These are phyloP conservation scores for Entomobrya proxima DNA, from an alignment of 2,888 invertebrate species.

Conservation along the genomic window DNA sequence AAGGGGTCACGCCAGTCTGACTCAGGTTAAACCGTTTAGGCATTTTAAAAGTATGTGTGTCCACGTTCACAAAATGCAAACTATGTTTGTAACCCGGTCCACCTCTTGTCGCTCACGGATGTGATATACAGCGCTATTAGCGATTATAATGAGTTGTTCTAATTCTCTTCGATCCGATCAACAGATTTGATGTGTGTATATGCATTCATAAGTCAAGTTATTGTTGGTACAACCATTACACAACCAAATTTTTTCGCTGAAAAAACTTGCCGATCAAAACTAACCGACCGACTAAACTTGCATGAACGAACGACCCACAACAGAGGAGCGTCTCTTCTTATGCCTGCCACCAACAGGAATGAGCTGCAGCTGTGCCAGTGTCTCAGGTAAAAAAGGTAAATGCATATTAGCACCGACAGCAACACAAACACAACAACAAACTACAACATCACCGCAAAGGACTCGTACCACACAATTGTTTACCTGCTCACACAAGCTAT, in stretches of 20 bases:
- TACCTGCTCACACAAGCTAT: constrained; percentile 4
- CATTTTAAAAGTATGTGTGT: constrained; percentile 6
- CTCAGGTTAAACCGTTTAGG: constrained; percentile 24
- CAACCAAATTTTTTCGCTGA: constrained; percentile 27
- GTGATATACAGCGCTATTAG: constrained; percentile 36
- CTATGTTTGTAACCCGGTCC: neutral
- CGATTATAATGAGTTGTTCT: constrained; percentile 34
- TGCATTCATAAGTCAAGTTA: constrained; percentile 17
- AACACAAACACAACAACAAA: constrained; percentile 25
- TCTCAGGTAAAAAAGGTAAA: constrained; percentile 59
- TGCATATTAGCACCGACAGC: constrained; percentile 41
- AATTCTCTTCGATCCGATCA: constrained; percentile 22
- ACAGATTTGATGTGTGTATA: neutral
- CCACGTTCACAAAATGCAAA: neutral
- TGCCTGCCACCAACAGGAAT: constrained; percentile 64
- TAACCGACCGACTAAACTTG: constrained; percentile 58
- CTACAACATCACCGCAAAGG: neutral
- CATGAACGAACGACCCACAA: constrained; percentile 61
- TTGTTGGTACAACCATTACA: constrained; percentile 31
- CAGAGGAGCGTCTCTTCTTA: constrained; percentile 52
- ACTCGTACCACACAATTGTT: constrained; percentile 31
- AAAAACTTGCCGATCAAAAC: constrained; percentile 52
- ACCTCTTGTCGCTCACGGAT: constrained; percentile 23
- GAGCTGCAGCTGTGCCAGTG: constrained; percentile 58
- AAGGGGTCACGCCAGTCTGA: neutral